A percentile compares a stretch with the other conserved stretches of the same genome.
These are phyloP conservation scores for Busseola fusca DNA, from an alignment of 2,888 invertebrate genomes.

Conservation along the genomic window DNA sequence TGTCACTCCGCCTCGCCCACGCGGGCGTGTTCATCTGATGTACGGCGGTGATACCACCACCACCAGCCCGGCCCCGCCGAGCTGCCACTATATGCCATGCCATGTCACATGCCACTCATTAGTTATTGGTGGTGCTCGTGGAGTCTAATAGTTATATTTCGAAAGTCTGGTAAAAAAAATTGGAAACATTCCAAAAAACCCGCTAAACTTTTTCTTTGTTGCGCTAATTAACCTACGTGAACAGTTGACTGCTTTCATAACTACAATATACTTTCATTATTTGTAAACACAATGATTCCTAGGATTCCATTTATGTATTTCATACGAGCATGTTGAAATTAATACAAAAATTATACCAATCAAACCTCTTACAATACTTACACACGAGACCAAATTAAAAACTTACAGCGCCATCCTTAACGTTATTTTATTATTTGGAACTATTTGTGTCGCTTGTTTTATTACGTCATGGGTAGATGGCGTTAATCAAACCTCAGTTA, in stretches of 20 bases:
- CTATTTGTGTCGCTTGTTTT: background rate
- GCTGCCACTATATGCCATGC: background rate
- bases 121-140: background rate
- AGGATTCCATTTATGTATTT: background rate
- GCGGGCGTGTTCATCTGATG: conserved; percentile 35
- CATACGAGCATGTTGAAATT: background rate
- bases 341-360: background rate
- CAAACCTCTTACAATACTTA: background rate
- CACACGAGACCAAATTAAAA: background rate
- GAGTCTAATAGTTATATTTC: conserved; percentile 1
- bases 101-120: conserved; percentile 17
- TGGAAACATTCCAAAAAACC: too few relatives aligned
- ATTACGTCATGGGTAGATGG: conserved; percentile 13
- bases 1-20: conserved; percentile 40
- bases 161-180: background rate
- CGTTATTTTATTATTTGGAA: background rate
- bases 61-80: background rate
- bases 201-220: background rate
- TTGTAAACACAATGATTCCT: background rate
- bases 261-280: background rate
- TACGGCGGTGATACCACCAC: conserved; percentile 33
- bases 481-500: background rate
- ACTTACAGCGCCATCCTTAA: conserved; percentile 27
- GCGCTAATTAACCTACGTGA: background rate
- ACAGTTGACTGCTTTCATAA: background rate